These are phyloP conservation scores for Mesembrinibis cayennensis DNA, from an alignment of 2,113 vertebrate species.

Conservation along the genomic window DNA sequence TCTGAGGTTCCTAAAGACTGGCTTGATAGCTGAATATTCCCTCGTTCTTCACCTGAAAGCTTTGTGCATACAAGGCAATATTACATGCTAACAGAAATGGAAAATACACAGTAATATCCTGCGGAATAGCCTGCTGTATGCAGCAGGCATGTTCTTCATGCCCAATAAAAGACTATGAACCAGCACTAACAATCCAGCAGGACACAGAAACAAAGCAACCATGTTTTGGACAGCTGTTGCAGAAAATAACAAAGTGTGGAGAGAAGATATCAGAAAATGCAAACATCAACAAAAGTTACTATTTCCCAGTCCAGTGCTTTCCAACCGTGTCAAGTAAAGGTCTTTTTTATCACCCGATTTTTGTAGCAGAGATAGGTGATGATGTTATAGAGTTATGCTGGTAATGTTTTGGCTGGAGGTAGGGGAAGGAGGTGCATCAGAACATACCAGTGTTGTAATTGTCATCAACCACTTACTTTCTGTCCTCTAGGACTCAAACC, in stretches of 20 bases:
- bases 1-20: not conserved
- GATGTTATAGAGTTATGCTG: not conserved
- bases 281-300: slow-evolving; percentile 29
- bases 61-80: not conserved
- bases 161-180: slow-evolving; percentile 4
- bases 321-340: not conserved
- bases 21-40: not conserved
- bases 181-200: slow-evolving; percentile 12
- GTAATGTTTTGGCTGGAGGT: not conserved
- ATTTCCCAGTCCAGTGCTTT: not conserved
- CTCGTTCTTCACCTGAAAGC: slow-evolving; percentile 11
- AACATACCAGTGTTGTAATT: not conserved
- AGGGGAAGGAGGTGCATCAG: not conserved
- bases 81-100: not conserved
- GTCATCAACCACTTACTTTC: not conserved
- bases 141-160: slow-evolving; percentile 42
- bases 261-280: slow-evolving; percentile 8
- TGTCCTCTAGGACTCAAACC: not conserved
- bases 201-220: slow-evolving; percentile 20
- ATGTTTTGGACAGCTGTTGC: not conserved
- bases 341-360: not conserved
- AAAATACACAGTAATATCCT: not conserved
- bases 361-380: not conserved
- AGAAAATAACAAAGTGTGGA: slow-evolving; percentile 39
- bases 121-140: not conserved